phyloP scores from a whole-genome alignment of 2,797 vertebrate genomes.

The Gobio occitaniae region DNA sequence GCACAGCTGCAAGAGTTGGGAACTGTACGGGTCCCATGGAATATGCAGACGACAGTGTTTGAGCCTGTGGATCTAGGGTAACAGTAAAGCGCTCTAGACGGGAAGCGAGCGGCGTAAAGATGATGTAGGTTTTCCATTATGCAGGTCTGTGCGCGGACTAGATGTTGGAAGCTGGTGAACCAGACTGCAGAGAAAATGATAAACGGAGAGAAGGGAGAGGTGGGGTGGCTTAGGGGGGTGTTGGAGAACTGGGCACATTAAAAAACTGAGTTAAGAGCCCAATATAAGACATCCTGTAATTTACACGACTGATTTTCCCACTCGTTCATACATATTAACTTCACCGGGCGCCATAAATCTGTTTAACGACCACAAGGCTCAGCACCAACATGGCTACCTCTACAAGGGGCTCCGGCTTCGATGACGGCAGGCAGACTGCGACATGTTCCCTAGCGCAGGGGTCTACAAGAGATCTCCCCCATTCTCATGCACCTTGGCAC shows the following conservation, averaged over 20 bases:
- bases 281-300: conserved; percentile 66
- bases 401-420: conserved; percentile 15
- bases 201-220: conserved; percentile 39
- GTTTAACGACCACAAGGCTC: conserved; percentile 66
- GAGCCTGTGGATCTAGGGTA: conserved; percentile 61
- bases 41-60: conserved; percentile 54
- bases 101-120: conserved; percentile 65
- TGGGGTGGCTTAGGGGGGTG: conserved; percentile 43
- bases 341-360: conserved; percentile 65
- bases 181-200: conserved; percentile 51
- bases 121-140: conserved; percentile 82
- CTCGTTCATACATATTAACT: conserved; percentile 64
- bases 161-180: conserved; percentile 57
- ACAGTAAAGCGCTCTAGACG: conserved; percentile 58
- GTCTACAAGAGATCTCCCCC: conserved; percentile 40
- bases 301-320: conserved; percentile 68
- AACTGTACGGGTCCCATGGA: conserved; percentile 42
- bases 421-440: conserved; percentile 37
- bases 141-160: conserved; percentile 64
- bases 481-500: conserved; percentile 64
- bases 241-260: conserved; percentile 57
- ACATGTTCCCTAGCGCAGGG: conserved; percentile 32
- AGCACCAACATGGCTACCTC: conserved; percentile 52
- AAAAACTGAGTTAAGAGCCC: conserved; percentile 63
- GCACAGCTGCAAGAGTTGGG: conserved; percentile 66